phyloP scores from a whole-genome alignment of 1,140 invertebrate species.

The Coenobita brevimanus region DNA sequence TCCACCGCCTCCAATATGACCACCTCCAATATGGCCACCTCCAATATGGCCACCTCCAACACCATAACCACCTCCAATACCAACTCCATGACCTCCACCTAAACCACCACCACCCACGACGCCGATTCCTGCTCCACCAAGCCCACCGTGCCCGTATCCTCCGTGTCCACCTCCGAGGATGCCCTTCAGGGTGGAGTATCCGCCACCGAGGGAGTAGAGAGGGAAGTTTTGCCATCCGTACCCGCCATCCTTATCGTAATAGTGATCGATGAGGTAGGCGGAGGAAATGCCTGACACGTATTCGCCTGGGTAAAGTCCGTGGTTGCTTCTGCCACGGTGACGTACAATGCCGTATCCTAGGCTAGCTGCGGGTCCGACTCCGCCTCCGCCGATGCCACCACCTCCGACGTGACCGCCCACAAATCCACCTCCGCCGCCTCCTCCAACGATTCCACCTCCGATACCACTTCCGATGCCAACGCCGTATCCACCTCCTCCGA shows the following conservation, averaged over 20 bases:
- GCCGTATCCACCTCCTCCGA: neutral
- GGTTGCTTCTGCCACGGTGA: neutral
- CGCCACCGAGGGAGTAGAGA: neutral
- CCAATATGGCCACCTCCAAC: neutral
- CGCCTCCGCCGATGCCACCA: neutral
- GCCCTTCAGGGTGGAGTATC: neutral
- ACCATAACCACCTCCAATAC: neutral
- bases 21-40: neutral
- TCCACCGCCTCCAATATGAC: no score
- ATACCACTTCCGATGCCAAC: neutral
- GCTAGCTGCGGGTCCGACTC: neutral
- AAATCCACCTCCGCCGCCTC: neutral
- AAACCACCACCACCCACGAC: neutral
- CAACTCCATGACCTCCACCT: neutral
- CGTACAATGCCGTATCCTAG: neutral
- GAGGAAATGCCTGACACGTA: conserved; percentile 29
- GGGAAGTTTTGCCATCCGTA: neutral
- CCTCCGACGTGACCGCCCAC: neutral
- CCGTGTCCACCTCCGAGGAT: neutral
- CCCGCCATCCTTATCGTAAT: neutral
- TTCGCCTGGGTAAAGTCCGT: conserved; percentile 17
- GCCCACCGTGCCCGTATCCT: neutral
- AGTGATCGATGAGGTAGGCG: conserved; percentile 25
- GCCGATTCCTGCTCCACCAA: neutral
- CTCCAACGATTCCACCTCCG: neutral